Conservation (phyloP, 2,113 vertebrate species). For the Menura novaehollandiae region DNA sequence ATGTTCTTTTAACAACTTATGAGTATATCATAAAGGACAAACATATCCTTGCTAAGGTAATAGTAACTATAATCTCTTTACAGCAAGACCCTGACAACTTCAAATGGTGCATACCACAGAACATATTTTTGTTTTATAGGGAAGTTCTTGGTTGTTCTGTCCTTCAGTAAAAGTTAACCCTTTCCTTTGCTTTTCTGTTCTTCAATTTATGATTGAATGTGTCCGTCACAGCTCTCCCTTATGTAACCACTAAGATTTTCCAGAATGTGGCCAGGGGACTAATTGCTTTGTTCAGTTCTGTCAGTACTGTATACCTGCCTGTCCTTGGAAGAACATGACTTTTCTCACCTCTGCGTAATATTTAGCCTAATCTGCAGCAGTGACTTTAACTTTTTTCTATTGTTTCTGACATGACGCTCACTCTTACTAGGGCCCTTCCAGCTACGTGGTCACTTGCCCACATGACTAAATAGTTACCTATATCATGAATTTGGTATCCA, state of each 20-base stretch:
- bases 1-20: slow-evolving; percentile 94
- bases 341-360: background rate
- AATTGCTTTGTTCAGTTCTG: background rate
- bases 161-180: background rate
- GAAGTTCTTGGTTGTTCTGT: background rate
- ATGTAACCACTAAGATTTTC: background rate
- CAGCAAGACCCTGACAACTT: background rate
- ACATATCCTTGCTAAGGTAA: slow-evolving; percentile 98
- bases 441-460: background rate
- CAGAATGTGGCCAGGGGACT: background rate
- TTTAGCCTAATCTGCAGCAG: background rate
- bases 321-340: background rate
- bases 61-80: background rate
- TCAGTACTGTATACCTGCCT: background rate
- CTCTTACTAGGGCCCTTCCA: background rate
- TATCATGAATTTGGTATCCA: background rate
- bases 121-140: background rate
- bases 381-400: background rate
- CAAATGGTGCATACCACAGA: background rate
- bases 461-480: background rate
- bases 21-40: slow-evolving; percentile 99
- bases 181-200: background rate
- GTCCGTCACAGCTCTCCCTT: background rate
- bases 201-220: background rate
- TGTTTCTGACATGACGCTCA: background rate